Conservation (phyloP, 1,140 invertebrate species). For the Delia radicum region DNA sequence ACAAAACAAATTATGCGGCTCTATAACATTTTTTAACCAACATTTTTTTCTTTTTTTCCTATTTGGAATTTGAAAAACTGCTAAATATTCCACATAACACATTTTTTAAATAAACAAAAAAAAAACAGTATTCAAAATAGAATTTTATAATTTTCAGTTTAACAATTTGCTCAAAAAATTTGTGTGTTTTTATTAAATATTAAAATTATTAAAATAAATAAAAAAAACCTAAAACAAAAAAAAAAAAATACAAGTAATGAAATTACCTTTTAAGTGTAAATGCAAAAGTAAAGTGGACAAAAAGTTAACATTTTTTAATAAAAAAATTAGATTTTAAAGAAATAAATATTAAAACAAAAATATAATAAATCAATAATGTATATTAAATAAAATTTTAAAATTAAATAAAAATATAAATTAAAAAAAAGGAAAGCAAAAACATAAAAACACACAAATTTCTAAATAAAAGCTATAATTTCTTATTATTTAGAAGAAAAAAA, state of each 20-base stretch:
- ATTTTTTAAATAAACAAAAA: too few species aligned
- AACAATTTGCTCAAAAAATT: not conserved
- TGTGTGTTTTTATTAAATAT: not conserved
- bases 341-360: not conserved
- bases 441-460: not conserved
- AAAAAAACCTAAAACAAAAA: not conserved
- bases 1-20: too few species aligned
- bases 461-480: not conserved
- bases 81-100: too few species aligned
- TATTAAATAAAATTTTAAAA: slow-evolving; percentile 13
- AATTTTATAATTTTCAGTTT: not conserved
- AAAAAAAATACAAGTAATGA: slow-evolving; percentile 15
- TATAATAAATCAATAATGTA: not conserved
- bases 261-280: slow-evolving; percentile 25
- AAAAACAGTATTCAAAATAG: too few species aligned
- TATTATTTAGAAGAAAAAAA: not conserved
- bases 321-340: slow-evolving; percentile 20
- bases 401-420: not conserved
- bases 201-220: not conserved
- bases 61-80: too few species aligned
- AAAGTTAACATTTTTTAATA: slow-evolving; percentile 32
- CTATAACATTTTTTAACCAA: too few species aligned
- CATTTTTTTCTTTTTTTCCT: too few species aligned
- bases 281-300: slow-evolving; percentile 26
- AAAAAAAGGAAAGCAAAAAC: slow-evolving; percentile 14